phyloP scores from a whole-genome alignment of 1,140 invertebrate genomes.

The Lasioglossum albipes region DNA sequence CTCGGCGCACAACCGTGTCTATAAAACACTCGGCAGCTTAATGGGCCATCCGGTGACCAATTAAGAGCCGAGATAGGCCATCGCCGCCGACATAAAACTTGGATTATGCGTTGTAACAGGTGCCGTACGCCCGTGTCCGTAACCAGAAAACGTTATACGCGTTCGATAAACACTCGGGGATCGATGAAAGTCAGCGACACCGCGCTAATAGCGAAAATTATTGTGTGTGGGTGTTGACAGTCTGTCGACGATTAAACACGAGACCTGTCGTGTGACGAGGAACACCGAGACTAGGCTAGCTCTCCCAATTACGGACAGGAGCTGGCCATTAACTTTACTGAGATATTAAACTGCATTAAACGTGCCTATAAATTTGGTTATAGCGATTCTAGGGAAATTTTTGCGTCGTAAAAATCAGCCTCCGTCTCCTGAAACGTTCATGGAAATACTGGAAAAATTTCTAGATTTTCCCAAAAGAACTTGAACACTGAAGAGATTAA shows the following conservation, averaged over 20 bases:
- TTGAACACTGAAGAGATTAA: too few species aligned
- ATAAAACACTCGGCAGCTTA: conserved; percentile 33
- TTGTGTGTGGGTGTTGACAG: neutral
- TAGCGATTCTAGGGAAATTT: too few species aligned
- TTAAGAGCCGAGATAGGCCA: conserved; percentile 22
- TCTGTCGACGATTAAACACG: neutral
- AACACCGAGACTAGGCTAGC: too few species aligned
- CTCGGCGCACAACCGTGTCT: neutral
- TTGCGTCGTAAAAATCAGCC: too few species aligned
- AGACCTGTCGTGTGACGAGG: too few species aligned
- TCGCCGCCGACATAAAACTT: conserved; percentile 30
- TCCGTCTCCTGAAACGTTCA: too few species aligned
- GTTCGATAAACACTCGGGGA: neutral
- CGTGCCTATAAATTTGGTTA: too few species aligned
- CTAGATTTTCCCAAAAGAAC: too few species aligned
- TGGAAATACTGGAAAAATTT: too few species aligned
- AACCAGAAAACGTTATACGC: neutral
- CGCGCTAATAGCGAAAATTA: neutral
- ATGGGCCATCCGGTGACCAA: conserved; percentile 25
- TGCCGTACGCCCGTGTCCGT: neutral
- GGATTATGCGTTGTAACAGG: conserved; percentile 35
- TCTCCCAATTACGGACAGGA: too few species aligned
- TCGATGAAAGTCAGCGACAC: neutral
- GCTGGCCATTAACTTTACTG: too few species aligned
- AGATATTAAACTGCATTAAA: too few species aligned